Conservation (phyloP, 1,140 invertebrate species). For the Catajapyx aquilonaris region DNA sequence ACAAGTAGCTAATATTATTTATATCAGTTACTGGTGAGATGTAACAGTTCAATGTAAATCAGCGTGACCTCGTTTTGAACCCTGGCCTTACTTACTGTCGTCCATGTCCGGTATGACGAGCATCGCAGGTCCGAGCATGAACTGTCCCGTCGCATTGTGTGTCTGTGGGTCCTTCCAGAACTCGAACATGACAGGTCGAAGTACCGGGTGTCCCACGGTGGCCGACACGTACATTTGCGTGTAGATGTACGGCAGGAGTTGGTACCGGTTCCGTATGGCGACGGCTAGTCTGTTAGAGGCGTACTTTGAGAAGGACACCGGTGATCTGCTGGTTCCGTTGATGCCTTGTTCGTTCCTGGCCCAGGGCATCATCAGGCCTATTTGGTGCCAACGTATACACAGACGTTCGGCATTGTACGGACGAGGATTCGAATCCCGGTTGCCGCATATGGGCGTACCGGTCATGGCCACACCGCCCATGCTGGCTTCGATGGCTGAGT, state of each 20-base stretch:
- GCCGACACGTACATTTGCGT: background rate
- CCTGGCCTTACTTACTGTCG: background rate
- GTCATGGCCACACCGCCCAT: background rate
- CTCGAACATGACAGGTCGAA: background rate
- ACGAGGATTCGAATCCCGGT: background rate
- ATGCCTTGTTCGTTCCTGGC: background rate
- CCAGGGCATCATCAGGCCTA: background rate
- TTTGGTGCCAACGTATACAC: background rate
- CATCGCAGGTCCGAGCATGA: background rate
- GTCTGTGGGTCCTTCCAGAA: background rate
- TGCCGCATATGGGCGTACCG: background rate
- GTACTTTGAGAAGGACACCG: background rate
- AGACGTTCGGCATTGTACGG: background rate
- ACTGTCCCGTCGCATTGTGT: background rate
- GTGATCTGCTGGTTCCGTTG: background rate
- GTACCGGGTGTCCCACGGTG: background rate
- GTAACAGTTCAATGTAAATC: background rate
- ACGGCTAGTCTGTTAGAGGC: background rate
- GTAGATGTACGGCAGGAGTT: background rate
- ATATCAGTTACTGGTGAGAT: background rate
- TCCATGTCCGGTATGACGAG: background rate
- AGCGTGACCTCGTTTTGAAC: background rate
- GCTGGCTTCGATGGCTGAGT: background rate
- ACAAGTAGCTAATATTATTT: background rate
- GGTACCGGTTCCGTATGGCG: background rate